phyloP scores from a whole-genome alignment of 2,797 vertebrate genomes.

The Mormyrus hasselquistii region DNA sequence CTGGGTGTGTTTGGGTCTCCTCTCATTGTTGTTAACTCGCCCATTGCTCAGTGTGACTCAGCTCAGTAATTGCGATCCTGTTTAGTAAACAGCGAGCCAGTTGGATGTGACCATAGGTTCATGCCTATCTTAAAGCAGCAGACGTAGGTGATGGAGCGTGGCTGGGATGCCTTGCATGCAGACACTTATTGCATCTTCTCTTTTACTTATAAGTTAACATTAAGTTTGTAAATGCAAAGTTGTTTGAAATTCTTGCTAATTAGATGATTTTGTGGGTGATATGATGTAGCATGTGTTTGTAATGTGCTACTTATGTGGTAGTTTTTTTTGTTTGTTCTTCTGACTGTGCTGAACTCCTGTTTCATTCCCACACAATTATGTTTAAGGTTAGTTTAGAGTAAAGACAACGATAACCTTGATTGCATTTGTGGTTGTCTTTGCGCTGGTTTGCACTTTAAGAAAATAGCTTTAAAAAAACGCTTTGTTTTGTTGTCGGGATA shows the following conservation, averaged over 20 bases:
- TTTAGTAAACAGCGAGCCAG: constrained; percentile 25
- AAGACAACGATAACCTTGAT: not conserved
- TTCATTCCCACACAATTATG: not conserved
- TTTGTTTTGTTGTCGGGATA: not conserved
- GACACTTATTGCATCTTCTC: constrained; percentile 6
- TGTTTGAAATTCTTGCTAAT: constrained; percentile 14
- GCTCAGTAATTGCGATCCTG: constrained; percentile 29
- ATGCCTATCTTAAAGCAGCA: not conserved
- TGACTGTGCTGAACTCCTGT: not conserved
- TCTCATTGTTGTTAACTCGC: not conserved
- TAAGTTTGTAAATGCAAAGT: constrained; percentile 24
- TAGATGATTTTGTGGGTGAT: constrained; percentile 10
- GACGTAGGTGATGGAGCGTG: not conserved
- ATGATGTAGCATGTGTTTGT: not conserved
- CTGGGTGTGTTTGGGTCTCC: constrained; percentile 19
- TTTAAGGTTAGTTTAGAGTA: not conserved
- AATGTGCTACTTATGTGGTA: not conserved
- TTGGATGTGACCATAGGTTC: not conserved
- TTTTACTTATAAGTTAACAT: constrained; percentile 10
- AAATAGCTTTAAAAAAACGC: not conserved
- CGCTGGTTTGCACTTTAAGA: not conserved
- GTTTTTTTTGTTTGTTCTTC: not conserved
- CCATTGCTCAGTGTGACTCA: constrained; percentile 17
- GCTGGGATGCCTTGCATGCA: not conserved
- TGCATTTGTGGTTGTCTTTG: not conserved